Evolutionary conservation across 2,113 vertebrate species (phyloP), one percentile per base, ranked within the genome.

Genomic region (Thermophis baileyi): DNA sequence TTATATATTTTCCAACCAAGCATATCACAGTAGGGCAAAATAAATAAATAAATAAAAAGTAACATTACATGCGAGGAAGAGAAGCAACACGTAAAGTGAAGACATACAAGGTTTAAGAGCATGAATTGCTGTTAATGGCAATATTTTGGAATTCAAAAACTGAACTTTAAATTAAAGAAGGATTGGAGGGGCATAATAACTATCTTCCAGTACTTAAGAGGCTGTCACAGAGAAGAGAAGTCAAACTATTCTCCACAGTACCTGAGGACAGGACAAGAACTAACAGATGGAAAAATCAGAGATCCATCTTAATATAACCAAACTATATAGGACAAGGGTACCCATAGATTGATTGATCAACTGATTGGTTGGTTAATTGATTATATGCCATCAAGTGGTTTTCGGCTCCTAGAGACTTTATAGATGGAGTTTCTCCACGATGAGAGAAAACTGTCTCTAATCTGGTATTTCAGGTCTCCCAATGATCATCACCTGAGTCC

Each of bases 1-100:
- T 91, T 96, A 97, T 97, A 96, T 94, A 93, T 94, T 95, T 96
- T 95, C 95, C 95, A 90, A 94, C 24, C 94, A 95, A 95, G 96
- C 92, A 44, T 95, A 94, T 92, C 93, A 95, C 1, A 46, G 90
- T 92, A 94, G 74, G 96, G 44, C 14, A 96, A 95, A 94, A 95
- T 95, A 30, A 46, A 11, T 57, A 69, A n/a, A 69, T 69, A 69
- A n/a, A 69, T 69, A 69, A 69, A 69, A 88, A 93, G 92, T 50
- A 30, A 57, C 81, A 69, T 63, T 14, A 60, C 93, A 94, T 85
- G 16, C 27, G 9, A 47, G 60, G 30, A 90, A 60, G 10, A 91
- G 57, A 85, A 94, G 92, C 55, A 95, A 94, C 96, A 93, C 55
- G 89, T 74, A 74, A 90, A 40, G 18, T 24, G 94, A 94, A 96